Evolutionary conservation across 2,797 vertebrate species (phyloP).

Genomic region (Esox lucius): DNA sequence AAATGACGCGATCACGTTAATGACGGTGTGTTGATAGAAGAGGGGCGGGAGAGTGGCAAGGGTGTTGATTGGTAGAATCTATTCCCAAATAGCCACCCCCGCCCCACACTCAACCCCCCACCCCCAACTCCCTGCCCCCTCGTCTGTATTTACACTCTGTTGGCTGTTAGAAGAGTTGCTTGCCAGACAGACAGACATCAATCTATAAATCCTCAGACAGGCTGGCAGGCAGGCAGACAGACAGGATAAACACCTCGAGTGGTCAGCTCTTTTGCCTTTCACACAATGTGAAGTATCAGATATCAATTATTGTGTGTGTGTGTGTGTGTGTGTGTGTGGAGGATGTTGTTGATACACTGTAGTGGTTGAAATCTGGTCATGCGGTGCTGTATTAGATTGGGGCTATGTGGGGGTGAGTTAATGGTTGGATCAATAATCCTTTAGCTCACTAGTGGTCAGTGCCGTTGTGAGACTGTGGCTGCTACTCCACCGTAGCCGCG

Average conservation of each 20-base stretch:
- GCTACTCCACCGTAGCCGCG: background rate
- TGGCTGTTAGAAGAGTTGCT: conserved; percentile 56
- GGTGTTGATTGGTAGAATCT: conserved; percentile 61
- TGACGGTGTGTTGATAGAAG: conserved; percentile 54
- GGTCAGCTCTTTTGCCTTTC: conserved; percentile 8
- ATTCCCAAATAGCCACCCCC: conserved; percentile 43
- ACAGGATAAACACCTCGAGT: conserved; percentile 26
- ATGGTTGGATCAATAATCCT: conserved; percentile 22
- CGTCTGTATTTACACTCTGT: conserved; percentile 23
- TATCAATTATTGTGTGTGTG: background rate
- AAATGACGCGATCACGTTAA: conserved; percentile 58
- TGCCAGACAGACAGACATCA: conserved; percentile 59
- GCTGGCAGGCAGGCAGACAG: conserved; percentile 24
- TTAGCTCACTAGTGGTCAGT: conserved; percentile 28
- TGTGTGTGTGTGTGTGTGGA: background rate
- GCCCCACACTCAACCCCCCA: background rate
- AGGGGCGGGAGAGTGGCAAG: conserved; percentile 39
- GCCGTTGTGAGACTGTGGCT: background rate
- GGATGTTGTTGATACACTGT: background rate
- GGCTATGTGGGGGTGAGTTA: background rate
- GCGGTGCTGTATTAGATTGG: background rate
- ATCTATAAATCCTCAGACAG: conserved; percentile 45
- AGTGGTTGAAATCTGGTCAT: background rate
- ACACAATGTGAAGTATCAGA: conserved; percentile 17
- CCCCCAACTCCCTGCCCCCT: conserved; percentile 17